Percentiles rank a stretch among this genome's conserved stretches.
Evolutionary conservation across 2,888 invertebrate species (phyloP).

Genomic region (Habrosyne pyritoides): DNA sequence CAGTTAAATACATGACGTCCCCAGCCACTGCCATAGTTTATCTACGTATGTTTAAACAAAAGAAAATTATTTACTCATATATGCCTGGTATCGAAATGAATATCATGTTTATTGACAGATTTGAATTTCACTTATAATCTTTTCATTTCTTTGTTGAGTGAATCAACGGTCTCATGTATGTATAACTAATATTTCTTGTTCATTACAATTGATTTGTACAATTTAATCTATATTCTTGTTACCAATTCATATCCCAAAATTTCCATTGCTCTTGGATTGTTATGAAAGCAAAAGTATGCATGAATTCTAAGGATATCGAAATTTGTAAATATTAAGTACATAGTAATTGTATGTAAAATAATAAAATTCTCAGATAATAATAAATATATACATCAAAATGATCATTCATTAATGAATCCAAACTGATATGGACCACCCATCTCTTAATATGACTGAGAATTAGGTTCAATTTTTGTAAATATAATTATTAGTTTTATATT

Average conservation of each 20-base stretch:
- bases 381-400: conserved; percentile 4
- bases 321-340: conserved; percentile 38
- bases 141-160: conserved; percentile 26
- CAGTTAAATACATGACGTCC: conserved; percentile 34
- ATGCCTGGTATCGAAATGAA: not conserved
- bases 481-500: conserved; percentile 57
- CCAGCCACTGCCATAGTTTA: conserved; percentile 70
- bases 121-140: conserved; percentile 28
- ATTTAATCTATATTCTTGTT: not conserved
- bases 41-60: conserved; percentile 48
- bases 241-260: conserved; percentile 14
- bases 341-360: conserved; percentile 11
- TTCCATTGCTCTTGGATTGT: conserved; percentile 32
- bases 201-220: conserved; percentile 45
- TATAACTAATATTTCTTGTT: conserved; percentile 66
- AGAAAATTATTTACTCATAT: conserved; percentile 8
- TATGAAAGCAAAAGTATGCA: conserved; percentile 25
- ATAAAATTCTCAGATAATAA: conserved; percentile 11
- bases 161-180: conserved; percentile 70
- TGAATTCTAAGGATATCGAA: conserved; percentile 4
- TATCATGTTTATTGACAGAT: not conserved
- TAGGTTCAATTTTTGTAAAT: conserved; percentile 79
- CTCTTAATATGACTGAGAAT: conserved; percentile 79
- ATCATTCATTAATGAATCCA: not conserved
- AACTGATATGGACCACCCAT: conserved; percentile 40